Evolutionary conservation across 1,140 invertebrate genomes (phyloP), one percentile per base, ranked within the genome.

Genomic region (Sinella curviseta): DNA sequence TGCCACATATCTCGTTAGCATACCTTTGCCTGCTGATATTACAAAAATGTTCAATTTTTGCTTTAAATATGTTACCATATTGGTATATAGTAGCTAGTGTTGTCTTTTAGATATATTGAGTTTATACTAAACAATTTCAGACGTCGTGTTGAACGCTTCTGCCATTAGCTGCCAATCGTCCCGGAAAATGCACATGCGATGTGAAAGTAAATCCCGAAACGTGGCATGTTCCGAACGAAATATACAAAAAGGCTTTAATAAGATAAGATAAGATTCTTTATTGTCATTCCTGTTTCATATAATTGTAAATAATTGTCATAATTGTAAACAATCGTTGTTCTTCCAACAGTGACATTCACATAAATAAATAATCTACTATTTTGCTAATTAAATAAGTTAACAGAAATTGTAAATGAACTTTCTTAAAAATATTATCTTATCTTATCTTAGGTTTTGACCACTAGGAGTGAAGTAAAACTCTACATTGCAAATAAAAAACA

Each of bases 151-250:
- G 24, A 60, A 60, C 8, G 57, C 14, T 12, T 60, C 57, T 17
- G 57, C 24, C 14, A 60, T 16, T n/a, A 60, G 57, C 24, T 12
- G 57, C 14, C 4, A 60, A 33, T 70, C 65, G 12, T 36, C 16
- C 3, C 74, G 1, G 0, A n/a, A 24, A 12, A 75, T 14, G 24
- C 80, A 79, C 0, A 30, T 65, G 35, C 78, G 36, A 33, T 81
- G 80, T 3, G 80, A 36, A 1, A 81, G 33, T 4, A 81, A 57
- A 77, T 81, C 80, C 60, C 80, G 35, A 33, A 81, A 79, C 0
- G 77, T 73, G 3, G 39, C 57, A 60, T 74, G 73, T 20, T 81
- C 80, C 0, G 74, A 76, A 31, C 80, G 74, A 48, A 74, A 78
- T 30, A 24, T 70, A 70, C 39, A 48, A n/a, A n/a, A n/a, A n/a